Percentiles rank a stretch among this genome's conserved stretches.
These are phyloP conservation scores for Rhinichthys klamathensis DNA, from an alignment of 2,113 vertebrate species.

Conservation along the genomic window DNA sequence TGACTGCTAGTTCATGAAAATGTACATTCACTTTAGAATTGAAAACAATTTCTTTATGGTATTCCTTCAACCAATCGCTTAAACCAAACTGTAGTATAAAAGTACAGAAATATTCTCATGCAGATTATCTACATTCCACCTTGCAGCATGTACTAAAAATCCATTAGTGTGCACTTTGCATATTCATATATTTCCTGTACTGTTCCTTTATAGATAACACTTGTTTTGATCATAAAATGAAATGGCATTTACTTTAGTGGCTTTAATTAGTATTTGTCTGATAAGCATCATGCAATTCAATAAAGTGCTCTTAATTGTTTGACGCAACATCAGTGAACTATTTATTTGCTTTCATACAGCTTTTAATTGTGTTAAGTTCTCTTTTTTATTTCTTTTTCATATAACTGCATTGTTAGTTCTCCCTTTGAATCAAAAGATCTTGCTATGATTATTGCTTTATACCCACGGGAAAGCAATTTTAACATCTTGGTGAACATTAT, in stretches of 20 bases:
- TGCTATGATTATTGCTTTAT: conserved; percentile 59
- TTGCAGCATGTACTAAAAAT: not conserved
- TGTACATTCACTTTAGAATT: not conserved
- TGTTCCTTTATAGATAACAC: conserved; percentile 53
- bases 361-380: conserved; percentile 57
- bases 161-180: conserved; percentile 32
- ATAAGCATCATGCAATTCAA: conserved; percentile 59
- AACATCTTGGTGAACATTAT: conserved; percentile 37
- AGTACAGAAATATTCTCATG: not conserved
- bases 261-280: conserved; percentile 35
- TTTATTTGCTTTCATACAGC: conserved; percentile 61
- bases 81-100: conserved; percentile 5
- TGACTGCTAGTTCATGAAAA: not conserved
- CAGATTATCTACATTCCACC: not conserved
- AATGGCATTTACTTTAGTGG: conserved; percentile 49
- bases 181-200: conserved; percentile 22
- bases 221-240: conserved; percentile 51
- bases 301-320: conserved; percentile 61
- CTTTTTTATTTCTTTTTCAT: conserved; percentile 56
- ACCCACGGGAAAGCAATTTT: conserved; percentile 33
- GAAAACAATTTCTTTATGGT: not conserved
- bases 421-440: conserved; percentile 61
- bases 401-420: conserved; percentile 62
- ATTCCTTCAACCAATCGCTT: not conserved
- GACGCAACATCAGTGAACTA: conserved; percentile 45